A percentile compares a stretch with the other conserved stretches of the same genome.
phyloP scores from a whole-genome alignment of 2,888 invertebrate species.

The Alsophila aescularia region DNA sequence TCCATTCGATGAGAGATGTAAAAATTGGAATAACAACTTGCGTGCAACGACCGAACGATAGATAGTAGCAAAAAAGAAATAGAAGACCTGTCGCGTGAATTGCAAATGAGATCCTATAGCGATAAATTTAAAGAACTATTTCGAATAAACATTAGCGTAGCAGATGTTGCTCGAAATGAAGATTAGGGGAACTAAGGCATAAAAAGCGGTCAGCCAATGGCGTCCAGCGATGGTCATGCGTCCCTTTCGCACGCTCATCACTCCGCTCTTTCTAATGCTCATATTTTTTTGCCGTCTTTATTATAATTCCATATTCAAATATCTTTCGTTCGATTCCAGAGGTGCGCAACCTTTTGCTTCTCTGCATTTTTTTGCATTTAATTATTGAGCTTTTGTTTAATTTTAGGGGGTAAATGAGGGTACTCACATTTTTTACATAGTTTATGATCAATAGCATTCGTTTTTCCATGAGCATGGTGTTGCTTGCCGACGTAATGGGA shows the following conservation, averaged over 20 bases:
- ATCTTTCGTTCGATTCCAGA: slow-evolving; percentile 71
- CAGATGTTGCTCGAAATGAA: slow-evolving; percentile 82
- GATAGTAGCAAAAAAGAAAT: slow-evolving; percentile 62
- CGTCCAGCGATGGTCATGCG: slow-evolving; percentile 51
- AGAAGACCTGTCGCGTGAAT: slow-evolving; percentile 55
- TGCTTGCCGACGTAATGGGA: slow-evolving; percentile 56
- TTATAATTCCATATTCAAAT: slow-evolving; percentile 83
- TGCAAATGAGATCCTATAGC: slow-evolving; percentile 73
- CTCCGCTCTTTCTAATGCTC: slow-evolving; percentile 78
- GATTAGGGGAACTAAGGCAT: slow-evolving; percentile 84
- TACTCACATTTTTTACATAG: slow-evolving; percentile 56
- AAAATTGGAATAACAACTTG: slow-evolving; percentile 76
- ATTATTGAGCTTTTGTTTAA: neutral
- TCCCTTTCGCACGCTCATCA: slow-evolving; percentile 62
- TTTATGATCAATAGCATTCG: slow-evolving; percentile 61
- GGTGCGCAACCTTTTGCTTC: slow-evolving; percentile 68
- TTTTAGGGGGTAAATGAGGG: slow-evolving; percentile 12
- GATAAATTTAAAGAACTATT: slow-evolving; percentile 77
- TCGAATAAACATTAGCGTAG: slow-evolving; percentile 76
- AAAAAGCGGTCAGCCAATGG: slow-evolving; percentile 82
- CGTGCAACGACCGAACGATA: slow-evolving; percentile 71
- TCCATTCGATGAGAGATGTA: slow-evolving; percentile 70
- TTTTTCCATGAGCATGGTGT: slow-evolving; percentile 60
- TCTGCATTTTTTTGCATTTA: slow-evolving; percentile 13
- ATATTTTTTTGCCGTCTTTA: slow-evolving; percentile 81